phyloP scores from a whole-genome alignment of 2,888 invertebrate genomes.

The Andrena flavipes region DNA sequence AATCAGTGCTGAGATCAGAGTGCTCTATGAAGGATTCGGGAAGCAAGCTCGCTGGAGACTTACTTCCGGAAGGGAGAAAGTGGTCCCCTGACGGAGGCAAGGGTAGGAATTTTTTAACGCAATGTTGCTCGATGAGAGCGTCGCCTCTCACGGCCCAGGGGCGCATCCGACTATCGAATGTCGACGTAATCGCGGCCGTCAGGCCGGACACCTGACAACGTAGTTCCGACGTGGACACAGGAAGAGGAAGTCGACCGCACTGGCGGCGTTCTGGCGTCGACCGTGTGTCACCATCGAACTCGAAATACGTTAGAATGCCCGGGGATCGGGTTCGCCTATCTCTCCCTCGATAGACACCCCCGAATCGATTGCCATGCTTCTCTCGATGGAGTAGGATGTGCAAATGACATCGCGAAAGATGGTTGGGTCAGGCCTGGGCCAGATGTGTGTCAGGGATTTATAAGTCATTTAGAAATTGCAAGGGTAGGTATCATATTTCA shows the following conservation, averaged over 20 bases:
- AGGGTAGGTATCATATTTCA: too few relatives aligned
- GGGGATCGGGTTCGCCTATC: constrained; percentile 52
- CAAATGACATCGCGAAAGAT: too few relatives aligned
- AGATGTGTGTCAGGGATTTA: too few relatives aligned
- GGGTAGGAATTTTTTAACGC: background rate
- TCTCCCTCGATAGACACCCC: background rate
- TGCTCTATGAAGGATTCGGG: background rate
- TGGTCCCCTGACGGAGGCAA: background rate
- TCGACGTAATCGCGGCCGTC: constrained; percentile 63
- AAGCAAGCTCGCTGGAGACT: background rate
- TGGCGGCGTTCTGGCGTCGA: constrained; percentile 50
- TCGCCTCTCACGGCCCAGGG: constrained; percentile 48
- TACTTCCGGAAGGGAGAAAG: constrained; percentile 1
- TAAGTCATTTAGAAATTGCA: too few relatives aligned
- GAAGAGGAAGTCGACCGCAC: constrained; percentile 83
- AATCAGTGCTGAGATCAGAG: too few relatives aligned
- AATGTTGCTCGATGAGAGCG: background rate
- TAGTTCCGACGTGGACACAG: constrained; percentile 82
- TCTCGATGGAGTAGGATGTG: too few relatives aligned
- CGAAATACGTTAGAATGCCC: constrained; percentile 16
- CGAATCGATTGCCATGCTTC: background rate
- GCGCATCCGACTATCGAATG: constrained; percentile 65
- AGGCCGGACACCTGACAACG: constrained; percentile 80
- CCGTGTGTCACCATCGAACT: constrained; percentile 59
- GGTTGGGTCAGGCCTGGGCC: too few relatives aligned